Percentiles rank a stretch among this genome's conserved stretches.
Conservation (phyloP, 2,888 invertebrate species). For the Formica aserva region DNA sequence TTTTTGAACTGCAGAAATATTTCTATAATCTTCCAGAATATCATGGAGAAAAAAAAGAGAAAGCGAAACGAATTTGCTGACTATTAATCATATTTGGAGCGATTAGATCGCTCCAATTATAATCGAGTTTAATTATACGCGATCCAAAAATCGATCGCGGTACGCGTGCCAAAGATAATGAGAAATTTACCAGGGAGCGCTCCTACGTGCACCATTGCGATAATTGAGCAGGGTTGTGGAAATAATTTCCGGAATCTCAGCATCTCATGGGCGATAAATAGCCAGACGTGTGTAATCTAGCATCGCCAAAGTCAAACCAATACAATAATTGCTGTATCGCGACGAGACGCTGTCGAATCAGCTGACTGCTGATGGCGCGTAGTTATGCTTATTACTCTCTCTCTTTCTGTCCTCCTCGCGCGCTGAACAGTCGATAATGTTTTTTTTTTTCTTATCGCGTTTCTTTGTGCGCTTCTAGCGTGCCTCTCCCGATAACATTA, state of each 20-base stretch:
- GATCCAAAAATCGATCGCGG: background rate
- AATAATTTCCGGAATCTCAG: slow-evolving; percentile 84
- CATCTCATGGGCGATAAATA: slow-evolving; percentile 79
- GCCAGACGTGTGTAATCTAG: background rate
- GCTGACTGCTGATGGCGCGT: background rate
- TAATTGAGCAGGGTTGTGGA: slow-evolving; percentile 86
- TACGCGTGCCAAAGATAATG: background rate
- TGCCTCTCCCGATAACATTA: background rate
- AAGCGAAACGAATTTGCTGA: background rate
- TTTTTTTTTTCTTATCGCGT: background rate
- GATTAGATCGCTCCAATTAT: background rate
- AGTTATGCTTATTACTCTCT: background rate
- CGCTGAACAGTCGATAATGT: background rate
- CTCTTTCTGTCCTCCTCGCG: background rate
- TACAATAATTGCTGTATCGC: background rate
- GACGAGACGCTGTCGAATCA: background rate
- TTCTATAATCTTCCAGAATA: background rate
- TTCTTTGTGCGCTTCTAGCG: background rate
- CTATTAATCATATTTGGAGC: background rate
- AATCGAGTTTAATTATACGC: background rate
- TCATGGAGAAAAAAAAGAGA: background rate
- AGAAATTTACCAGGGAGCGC: slow-evolving; percentile 89
- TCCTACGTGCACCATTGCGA: slow-evolving; percentile 91
- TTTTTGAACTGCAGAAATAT: background rate
- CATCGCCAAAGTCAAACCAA: background rate